phyloP scores from a whole-genome alignment of 2,113 vertebrate species.

The Myanophis thanlyinensis region DNA sequence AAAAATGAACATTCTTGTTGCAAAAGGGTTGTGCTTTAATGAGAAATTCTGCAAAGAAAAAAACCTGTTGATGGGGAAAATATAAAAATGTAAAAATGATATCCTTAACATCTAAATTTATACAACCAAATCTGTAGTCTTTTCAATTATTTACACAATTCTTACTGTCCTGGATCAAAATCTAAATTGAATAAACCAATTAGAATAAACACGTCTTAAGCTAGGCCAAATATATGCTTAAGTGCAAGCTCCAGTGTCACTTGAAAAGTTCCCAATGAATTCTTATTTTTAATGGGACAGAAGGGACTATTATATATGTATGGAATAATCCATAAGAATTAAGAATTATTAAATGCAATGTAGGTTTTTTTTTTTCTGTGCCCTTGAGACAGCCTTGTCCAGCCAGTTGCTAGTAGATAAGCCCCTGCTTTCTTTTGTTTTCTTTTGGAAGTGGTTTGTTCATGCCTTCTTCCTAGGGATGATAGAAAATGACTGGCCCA shows the following conservation, averaged over 20 bases:
- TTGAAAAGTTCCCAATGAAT: background rate
- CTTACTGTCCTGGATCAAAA: background rate
- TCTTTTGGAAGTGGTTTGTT: background rate
- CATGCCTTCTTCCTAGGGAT: background rate
- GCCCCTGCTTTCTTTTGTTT: background rate
- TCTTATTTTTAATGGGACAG: background rate
- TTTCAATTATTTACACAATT: accelerated
- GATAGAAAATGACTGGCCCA: background rate
- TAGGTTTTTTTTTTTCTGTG: background rate
- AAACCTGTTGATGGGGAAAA: background rate
- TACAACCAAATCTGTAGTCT: background rate
- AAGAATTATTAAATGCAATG: background rate
- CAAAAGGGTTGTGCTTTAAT: background rate
- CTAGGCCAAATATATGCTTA: background rate
- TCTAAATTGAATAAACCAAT: background rate
- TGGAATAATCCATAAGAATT: background rate
- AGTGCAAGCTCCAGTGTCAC: background rate
- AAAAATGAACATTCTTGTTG: background rate
- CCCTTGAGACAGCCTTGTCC: background rate
- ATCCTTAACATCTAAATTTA: background rate
- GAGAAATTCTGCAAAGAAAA: background rate
- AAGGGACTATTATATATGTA: background rate
- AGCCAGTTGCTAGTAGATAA: background rate
- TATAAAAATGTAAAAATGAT: background rate
- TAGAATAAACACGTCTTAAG: background rate